A percentile compares a stretch with the other conserved stretches of the same genome.
These are phyloP conservation scores for Chamaetylas fuelleborni DNA, from an alignment of 2,113 vertebrate species.

Conservation along the genomic window DNA sequence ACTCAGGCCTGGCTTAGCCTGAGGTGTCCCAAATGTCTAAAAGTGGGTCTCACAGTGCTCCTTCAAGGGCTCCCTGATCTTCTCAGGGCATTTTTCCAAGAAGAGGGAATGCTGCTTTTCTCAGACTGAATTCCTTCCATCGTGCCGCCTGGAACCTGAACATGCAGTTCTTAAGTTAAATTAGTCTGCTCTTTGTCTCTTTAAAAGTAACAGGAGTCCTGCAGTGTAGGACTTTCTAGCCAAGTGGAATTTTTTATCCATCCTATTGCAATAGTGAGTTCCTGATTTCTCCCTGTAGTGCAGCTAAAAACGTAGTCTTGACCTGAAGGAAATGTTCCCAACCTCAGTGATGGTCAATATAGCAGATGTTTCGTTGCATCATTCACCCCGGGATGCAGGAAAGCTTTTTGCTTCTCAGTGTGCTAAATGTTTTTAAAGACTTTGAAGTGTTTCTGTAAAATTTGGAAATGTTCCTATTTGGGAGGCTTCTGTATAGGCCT, in stretches of 20 bases:
- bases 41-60: background rate
- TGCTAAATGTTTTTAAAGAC: background rate
- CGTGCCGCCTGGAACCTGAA: background rate
- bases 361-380: constrained; percentile 46
- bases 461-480: background rate
- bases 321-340: constrained; percentile 33
- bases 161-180: background rate
- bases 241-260: background rate
- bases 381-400: background rate
- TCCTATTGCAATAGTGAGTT: constrained; percentile 4
- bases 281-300: constrained; percentile 37
- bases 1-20: background rate
- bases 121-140: background rate
- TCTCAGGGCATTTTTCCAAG: background rate
- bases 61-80: background rate
- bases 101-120: background rate
- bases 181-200: background rate
- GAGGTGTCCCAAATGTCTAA: background rate
- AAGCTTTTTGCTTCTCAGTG: background rate
- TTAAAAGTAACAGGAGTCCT: background rate
- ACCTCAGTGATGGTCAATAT: background rate
- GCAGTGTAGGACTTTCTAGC: background rate
- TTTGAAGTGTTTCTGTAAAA: background rate
- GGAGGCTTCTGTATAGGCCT: background rate
- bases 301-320: background rate